Base-by-base conservation (phyloP, 2,113 vertebrate species). In the Eulemur macaco region DNA sequence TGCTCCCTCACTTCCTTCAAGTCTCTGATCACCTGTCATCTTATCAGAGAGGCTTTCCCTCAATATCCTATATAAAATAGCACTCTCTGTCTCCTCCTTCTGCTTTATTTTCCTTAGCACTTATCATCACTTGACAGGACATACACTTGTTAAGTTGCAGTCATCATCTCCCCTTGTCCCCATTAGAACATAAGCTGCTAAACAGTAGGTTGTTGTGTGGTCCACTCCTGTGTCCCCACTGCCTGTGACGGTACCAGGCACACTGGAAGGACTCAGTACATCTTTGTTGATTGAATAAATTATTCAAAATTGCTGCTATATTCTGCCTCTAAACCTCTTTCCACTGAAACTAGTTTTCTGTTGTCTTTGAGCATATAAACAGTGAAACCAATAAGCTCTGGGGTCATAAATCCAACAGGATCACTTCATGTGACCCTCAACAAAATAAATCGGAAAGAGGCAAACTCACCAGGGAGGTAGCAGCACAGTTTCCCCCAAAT, bases 371-470 rank as follows among this genome's bases (percentile, higher is more conserved):
- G 12, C 37, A 80, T 58, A 31, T 23, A 91, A 78, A 88, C 34
- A 83, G 74, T 27, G 54, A 95, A 68, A 86, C 54, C 17, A 93
- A 54, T 47, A 64, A 68, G 15, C 50, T 91, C 54, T n/a, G 37
- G 8, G 68, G 11, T 83, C 68, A 27, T 81, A 63, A 84, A 80
- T n/a, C 21, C 50, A 92, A n/a, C 4, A 86, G 23, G 8, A 6
- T 50, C 25, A 37, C 17, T 42, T 52, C 27, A 25, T 9, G 76
- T 17, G 69, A 89, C 9, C 7, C 63, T 80, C 34, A 54, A 84
- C 84, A 71, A 95, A 92, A 86, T 89, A 63, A 91, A 89, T 1
- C 13, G 42, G 39, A 93, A 98, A 25, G 27, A 78, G 18, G 86
- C 42, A 34, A 78, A 15, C 29, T 82, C 63, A 54, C 27, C 14